Conservation (phyloP, 2,797 vertebrate species). For the Spea hammondii region DNA sequence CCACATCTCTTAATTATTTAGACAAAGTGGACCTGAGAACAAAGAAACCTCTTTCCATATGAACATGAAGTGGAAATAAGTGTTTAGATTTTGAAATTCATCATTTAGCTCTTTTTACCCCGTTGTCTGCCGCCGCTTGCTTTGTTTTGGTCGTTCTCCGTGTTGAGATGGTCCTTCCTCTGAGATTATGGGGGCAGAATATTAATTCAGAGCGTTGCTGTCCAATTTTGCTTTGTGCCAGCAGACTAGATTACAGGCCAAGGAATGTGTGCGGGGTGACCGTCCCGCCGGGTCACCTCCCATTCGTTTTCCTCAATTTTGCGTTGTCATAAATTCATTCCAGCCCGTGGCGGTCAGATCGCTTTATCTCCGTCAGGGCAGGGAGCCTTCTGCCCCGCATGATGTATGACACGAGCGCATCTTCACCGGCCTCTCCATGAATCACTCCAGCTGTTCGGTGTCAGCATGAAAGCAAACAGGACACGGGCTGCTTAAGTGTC, state of each 20-base stretch:
- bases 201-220: conserved; percentile 75
- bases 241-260: conserved; percentile 76
- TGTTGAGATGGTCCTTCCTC: conserved; percentile 28
- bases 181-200: conserved; percentile 71
- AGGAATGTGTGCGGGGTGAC: conserved; percentile 69
- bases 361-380: conserved; percentile 76
- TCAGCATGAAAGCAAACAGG: conserved; percentile 80
- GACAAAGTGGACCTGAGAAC: no score
- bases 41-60: no score
- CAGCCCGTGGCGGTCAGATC: conserved; percentile 78
- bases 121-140: no score
- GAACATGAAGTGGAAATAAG: no score
- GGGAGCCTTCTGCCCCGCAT: conserved; percentile 73
- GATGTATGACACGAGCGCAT: conserved; percentile 79
- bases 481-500: conserved; percentile 66
- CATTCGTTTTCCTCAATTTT: conserved; percentile 85
- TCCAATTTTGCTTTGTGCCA: conserved; percentile 77
- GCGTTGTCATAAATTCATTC: conserved; percentile 90
- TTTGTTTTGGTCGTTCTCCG: no score
- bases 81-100: no score
- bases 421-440: conserved; percentile 83
- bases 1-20: no score
- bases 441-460: conserved; percentile 85
- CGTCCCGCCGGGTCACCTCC: conserved; percentile 77
- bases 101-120: not conserved